Evolutionary conservation across 2,797 vertebrate species (phyloP), one percentile per base, ranked within the genome.

Genomic region (Coilia nasus): DNA sequence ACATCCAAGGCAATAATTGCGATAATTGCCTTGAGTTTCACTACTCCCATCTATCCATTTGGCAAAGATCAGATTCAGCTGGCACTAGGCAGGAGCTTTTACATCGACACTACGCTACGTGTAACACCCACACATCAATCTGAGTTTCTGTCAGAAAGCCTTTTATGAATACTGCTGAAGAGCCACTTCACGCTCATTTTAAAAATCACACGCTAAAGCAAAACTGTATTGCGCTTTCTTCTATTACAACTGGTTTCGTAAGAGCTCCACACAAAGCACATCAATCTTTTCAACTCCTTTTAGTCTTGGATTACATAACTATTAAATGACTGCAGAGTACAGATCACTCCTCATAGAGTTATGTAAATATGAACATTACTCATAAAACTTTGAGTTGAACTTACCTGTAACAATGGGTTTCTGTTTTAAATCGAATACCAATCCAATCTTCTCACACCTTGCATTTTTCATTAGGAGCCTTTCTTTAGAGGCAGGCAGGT

Each of bases 61-160:
- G 86, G 83, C 41, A 47, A 78, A 82, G 62, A n/a, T 85, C 23
- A 50, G 78, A 19, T 71, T 46, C 31, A 75, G 62, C 35, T 35
- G 12, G 25, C 83, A 64, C 82, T 25, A 23, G 84, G 87, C 87
- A 86, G 86, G 87, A 28, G 50, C 50, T 54, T 88, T 90, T 90
- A 89, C 92, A 93, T 91, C 91, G 89, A 91, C 88, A 88, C 89
- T 89, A 92, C 89, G 92, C 90, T 88, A 92, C 89, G 90, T 88
- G 91, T 88, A 83, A 87, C 90, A 88, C 92, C 91, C 88, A 93
- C 90, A 86, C 90, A 78, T 92, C 87, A 81, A 87, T 85, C 90
- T 91, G 86, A 86, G 19, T 90, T 87, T 92, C 89, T 92, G 90
- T 91, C 90, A 92, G 90, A 90, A 88, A 83, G 78, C n/a, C 14